Evolutionary conservation across 2,797 vertebrate species (phyloP).

Genomic region (Microhierax caerulescens): DNA sequence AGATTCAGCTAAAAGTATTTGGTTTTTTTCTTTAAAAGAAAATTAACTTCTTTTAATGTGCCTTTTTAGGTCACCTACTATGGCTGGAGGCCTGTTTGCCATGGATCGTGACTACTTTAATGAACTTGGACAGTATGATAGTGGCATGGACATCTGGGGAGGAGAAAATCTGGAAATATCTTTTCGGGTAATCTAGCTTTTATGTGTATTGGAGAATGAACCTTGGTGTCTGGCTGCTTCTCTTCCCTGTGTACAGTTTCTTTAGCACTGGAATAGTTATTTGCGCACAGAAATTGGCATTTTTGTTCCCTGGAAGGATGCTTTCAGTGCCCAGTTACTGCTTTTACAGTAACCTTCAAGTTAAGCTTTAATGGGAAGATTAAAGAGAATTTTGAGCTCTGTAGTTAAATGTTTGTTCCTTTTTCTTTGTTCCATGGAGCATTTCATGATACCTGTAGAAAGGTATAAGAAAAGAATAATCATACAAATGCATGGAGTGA

Average conservation of each 20-base stretch:
- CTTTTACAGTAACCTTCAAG: neutral
- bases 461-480: neutral
- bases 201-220: neutral
- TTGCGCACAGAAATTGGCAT: neutral
- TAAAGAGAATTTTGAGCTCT: neutral
- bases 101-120: constrained; percentile 92
- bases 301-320: neutral
- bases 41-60: neutral
- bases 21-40: neutral
- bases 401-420: neutral
- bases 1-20: neutral
- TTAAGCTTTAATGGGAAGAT: neutral
- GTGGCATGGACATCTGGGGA: constrained; percentile 98
- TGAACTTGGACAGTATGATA: constrained; percentile 92
- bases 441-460: neutral
- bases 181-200: constrained; percentile 84
- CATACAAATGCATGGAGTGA: neutral
- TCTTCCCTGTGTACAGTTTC: neutral
- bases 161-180: constrained; percentile 98
- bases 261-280: neutral
- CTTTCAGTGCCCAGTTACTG: neutral
- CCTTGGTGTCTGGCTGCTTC: neutral
- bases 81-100: constrained; percentile 96
- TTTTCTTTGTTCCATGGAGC: neutral
- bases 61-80: constrained; percentile 89